These are phyloP conservation scores for Amblyopsis rosae DNA, from an alignment of 2,113 vertebrate genomes.

Conservation along the genomic window DNA sequence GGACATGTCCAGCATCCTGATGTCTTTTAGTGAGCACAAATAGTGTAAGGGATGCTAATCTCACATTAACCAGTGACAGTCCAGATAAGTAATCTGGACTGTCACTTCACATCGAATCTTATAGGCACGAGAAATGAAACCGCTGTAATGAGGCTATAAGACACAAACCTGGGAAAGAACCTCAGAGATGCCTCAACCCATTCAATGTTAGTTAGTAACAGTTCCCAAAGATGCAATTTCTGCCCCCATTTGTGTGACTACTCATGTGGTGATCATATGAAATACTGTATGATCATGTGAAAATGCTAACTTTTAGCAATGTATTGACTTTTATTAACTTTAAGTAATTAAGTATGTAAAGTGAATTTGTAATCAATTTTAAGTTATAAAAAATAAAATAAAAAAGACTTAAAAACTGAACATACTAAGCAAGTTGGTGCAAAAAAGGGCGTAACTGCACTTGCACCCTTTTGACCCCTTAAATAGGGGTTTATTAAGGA, in stretches of 20 bases:
- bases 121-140: conserved; percentile 5
- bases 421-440: too few species aligned
- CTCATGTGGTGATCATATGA: too few species aligned
- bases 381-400: too few species aligned
- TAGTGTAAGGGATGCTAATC: conserved; percentile 33
- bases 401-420: too few species aligned
- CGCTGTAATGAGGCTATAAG: not conserved
- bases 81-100: conserved; percentile 13
- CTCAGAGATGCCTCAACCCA: conserved; percentile 15
- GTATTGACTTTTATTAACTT: too few species aligned
- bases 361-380: too few species aligned
- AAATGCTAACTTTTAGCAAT: too few species aligned
- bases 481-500: too few species aligned
- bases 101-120: conserved; percentile 15
- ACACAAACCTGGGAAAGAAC: not conserved
- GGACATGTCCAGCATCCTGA: conserved; percentile 43
- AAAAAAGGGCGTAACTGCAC: too few species aligned
- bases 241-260: not conserved
- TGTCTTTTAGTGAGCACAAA: conserved; percentile 4
- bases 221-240: conserved; percentile 18
- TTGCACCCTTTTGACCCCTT: too few species aligned
- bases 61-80: conserved; percentile 5
- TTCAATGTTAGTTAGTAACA: conserved; percentile 23
- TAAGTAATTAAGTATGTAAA: too few species aligned
- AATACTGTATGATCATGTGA: too few species aligned